phyloP scores from a whole-genome alignment of 2,797 vertebrate species.

The Halcyon badia region DNA sequence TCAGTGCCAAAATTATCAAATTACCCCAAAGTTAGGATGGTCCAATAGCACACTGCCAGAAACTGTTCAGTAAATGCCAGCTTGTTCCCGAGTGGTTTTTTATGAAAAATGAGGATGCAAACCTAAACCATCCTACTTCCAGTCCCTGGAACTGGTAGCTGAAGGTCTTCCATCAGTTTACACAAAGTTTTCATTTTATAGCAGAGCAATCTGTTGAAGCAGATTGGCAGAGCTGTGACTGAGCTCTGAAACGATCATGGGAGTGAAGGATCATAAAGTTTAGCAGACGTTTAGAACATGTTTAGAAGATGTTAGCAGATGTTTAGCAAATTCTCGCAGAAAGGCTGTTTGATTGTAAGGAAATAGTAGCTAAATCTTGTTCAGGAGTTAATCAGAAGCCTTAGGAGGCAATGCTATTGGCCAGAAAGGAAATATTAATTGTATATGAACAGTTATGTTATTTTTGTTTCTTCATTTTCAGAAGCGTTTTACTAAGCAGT shows the following conservation, averaged over 20 bases:
- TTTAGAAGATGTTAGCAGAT: slow-evolving; percentile 33
- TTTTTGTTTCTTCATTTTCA: neutral
- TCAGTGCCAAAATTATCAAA: neutral
- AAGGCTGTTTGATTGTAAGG: neutral
- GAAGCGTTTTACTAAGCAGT: neutral
- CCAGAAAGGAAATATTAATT: neutral
- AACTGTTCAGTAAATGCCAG: neutral
- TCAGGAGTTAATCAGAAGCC: neutral
- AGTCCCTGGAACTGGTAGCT: neutral
- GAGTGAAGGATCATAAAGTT: neutral
- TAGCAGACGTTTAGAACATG: neutral
- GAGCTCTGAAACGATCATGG: neutral
- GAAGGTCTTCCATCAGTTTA: neutral
- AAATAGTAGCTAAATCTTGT: neutral
- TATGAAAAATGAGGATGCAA: neutral
- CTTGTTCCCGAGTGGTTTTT: neutral
- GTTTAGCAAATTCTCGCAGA: neutral
- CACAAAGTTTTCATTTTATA: neutral
- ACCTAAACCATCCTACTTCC: rapidly evolving
- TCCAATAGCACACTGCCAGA: neutral
- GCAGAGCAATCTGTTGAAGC: neutral
- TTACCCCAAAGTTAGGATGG: neutral
- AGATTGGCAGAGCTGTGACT: slow-evolving; percentile 18
- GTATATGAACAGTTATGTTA: neutral
- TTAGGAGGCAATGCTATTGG: neutral